These are phyloP conservation scores for Epinephelus awoara DNA, from an alignment of 2,797 vertebrate species.

Conservation along the genomic window DNA sequence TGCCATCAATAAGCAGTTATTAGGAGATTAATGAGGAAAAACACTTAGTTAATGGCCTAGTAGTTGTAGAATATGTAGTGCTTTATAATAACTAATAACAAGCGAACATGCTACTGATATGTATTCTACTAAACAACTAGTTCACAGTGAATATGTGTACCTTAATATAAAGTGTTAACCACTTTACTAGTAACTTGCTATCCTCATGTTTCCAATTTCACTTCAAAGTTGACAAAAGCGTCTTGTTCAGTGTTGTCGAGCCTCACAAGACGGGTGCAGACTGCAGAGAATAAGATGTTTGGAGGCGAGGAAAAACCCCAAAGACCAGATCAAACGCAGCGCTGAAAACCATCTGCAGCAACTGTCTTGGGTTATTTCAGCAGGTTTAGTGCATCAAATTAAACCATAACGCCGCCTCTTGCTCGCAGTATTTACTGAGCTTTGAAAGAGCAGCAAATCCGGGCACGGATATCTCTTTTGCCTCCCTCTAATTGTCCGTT, in stretches of 20 bases:
- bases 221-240: not conserved
- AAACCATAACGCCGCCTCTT: constrained; percentile 9
- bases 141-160: too few relatives aligned
- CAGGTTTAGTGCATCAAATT: constrained; percentile 6
- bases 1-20: too few relatives aligned
- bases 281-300: constrained; percentile 28
- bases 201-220: not conserved
- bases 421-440: constrained; percentile 8
- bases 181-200: not conserved
- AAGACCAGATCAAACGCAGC: constrained; percentile 38
- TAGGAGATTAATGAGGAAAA: too few relatives aligned
- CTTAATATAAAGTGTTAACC: too few relatives aligned
- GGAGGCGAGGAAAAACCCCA: not conserved
- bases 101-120: too few relatives aligned
- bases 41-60: too few relatives aligned
- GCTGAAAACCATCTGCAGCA: constrained; percentile 18
- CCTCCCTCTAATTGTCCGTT: not conserved
- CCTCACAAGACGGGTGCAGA: not conserved
- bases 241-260: not conserved
- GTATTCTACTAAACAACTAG: too few relatives aligned
- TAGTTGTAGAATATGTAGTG: too few relatives aligned
- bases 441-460: constrained; percentile 33
- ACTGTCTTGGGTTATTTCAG: not conserved
- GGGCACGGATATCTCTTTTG: not conserved
- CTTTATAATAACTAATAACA: too few relatives aligned